Conservation (phyloP, 2,113 vertebrate genomes). For the Ammodytes dubius region DNA sequence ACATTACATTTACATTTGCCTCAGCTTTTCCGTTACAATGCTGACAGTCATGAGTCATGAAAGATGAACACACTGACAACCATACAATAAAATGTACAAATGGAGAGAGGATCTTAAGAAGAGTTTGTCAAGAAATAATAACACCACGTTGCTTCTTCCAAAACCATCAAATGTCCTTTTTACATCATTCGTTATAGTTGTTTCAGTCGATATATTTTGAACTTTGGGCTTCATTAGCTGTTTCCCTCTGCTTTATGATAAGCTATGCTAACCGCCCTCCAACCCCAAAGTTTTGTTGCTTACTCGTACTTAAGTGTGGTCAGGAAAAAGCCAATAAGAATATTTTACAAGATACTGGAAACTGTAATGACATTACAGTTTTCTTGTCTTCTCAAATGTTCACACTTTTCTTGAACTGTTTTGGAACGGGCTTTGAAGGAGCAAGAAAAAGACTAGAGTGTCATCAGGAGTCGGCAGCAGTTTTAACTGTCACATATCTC, state of each 20-base stretch:
- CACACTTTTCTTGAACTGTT: background rate
- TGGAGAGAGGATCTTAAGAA: background rate
- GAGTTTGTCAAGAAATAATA: background rate
- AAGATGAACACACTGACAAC: slow-evolving; percentile 31
- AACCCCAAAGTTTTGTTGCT: no score
- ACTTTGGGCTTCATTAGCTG: no score
- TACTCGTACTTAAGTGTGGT: no score
- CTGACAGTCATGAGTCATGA: slow-evolving; percentile 24
- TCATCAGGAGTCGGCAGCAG: background rate
- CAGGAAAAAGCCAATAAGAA: background rate
- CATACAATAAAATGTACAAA: slow-evolving; percentile 12
- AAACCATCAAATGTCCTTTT: no score
- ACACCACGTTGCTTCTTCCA: no score
- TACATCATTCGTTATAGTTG: no score
- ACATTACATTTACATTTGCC: slow-evolving; percentile 27
- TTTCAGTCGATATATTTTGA: no score
- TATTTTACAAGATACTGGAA: background rate
- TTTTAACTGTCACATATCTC: slow-evolving; percentile 4
- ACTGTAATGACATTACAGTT: background rate
- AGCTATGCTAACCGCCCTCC: no score
- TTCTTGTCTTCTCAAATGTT: background rate
- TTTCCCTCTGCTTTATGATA: no score
- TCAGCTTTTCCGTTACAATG: slow-evolving; percentile 24
- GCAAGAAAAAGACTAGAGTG: background rate
- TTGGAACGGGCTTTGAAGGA: background rate